A percentile compares a stretch with the other conserved stretches of the same genome.
phyloP scores from a whole-genome alignment of 1,140 invertebrate genomes.

The Drosophila ambigua region DNA sequence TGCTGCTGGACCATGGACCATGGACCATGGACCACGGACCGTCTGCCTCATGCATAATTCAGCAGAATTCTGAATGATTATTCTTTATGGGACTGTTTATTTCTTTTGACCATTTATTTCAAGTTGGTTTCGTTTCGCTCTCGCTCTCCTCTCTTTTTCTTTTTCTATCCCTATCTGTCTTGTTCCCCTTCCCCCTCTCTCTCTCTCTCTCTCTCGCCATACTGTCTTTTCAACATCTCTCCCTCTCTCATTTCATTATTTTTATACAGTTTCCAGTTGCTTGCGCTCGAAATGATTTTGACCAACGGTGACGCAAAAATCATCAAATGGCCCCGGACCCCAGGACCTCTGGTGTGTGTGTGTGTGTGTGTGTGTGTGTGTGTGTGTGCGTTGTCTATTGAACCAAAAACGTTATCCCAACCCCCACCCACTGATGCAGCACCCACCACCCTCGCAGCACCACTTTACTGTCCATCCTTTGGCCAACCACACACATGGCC shows the following conservation, averaged over 20 bases:
- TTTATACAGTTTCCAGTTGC: constrained; percentile 83
- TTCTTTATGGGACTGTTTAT: constrained; percentile 84
- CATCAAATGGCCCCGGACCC: constrained; percentile 66
- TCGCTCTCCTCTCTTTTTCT: constrained; percentile 8
- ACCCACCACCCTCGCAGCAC: constrained; percentile 5
- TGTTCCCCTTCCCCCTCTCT: background rate
- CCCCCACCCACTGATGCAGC: constrained; percentile 9
- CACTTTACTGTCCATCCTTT: constrained; percentile 22
- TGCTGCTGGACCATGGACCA: constrained; percentile 35
- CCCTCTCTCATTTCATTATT: constrained; percentile 64
- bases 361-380: constrained; percentile 27
- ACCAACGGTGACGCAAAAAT: constrained; percentile 81
- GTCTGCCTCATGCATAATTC: constrained; percentile 82
- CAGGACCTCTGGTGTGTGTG: constrained; percentile 19
- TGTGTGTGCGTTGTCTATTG: constrained; percentile 64
- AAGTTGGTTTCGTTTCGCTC: constrained; percentile 63
- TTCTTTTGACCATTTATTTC: constrained; percentile 84
- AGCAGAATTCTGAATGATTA: constrained; percentile 84
- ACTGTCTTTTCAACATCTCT: background rate
- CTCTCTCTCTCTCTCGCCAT: background rate
- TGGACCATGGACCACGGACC: constrained; percentile 30
- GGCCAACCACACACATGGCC: constrained; percentile 60
- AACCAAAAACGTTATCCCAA: constrained; percentile 67
- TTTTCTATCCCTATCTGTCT: constrained; percentile 1
- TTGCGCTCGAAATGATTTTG: constrained; percentile 80